Percentiles rank a stretch among this genome's conserved stretches.
These are phyloP conservation scores for Pandemis corylana DNA, from an alignment of 2,888 invertebrate genomes.

Conservation along the genomic window DNA sequence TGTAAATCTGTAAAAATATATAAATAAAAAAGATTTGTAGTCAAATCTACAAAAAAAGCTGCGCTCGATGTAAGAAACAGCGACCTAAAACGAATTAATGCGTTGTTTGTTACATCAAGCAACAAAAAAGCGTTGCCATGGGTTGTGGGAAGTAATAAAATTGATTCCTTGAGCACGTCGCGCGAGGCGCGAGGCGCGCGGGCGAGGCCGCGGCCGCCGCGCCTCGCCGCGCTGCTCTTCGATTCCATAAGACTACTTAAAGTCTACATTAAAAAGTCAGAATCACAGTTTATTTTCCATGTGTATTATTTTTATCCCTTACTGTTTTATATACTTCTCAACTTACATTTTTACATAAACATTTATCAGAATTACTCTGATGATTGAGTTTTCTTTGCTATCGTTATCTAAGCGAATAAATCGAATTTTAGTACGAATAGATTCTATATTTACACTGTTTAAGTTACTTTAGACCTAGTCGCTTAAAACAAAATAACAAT, in stretches of 20 bases:
- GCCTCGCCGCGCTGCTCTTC: constrained; percentile 52
- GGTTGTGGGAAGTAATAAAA: constrained; percentile 6
- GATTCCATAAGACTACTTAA: constrained; percentile 76
- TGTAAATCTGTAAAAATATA: background rate
- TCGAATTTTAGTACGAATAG: constrained; percentile 78
- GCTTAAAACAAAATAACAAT: constrained; percentile 85
- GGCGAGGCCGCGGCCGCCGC: constrained; percentile 41
- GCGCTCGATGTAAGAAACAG: constrained; percentile 31
- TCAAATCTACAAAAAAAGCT: background rate
- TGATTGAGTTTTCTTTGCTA: constrained; percentile 76
- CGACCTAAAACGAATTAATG: constrained; percentile 13
- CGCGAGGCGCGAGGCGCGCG: constrained; percentile 41
- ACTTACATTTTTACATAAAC: constrained; percentile 72
- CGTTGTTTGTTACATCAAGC: constrained; percentile 41
- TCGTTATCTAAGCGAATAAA: constrained; percentile 77
- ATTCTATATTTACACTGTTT: constrained; percentile 81
- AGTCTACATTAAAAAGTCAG: constrained; percentile 82
- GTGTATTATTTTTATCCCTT: constrained; percentile 71
- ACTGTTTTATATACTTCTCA: constrained; percentile 67
- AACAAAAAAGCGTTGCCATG: constrained; percentile 4
- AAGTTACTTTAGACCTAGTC: constrained; percentile 81
- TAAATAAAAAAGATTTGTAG: background rate
- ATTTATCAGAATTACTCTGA: constrained; percentile 68
- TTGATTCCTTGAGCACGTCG: background rate
- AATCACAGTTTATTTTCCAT: constrained; percentile 85